Evolutionary conservation across 2,113 vertebrate species (phyloP).

Genomic region (Blennius ocellaris): DNA sequence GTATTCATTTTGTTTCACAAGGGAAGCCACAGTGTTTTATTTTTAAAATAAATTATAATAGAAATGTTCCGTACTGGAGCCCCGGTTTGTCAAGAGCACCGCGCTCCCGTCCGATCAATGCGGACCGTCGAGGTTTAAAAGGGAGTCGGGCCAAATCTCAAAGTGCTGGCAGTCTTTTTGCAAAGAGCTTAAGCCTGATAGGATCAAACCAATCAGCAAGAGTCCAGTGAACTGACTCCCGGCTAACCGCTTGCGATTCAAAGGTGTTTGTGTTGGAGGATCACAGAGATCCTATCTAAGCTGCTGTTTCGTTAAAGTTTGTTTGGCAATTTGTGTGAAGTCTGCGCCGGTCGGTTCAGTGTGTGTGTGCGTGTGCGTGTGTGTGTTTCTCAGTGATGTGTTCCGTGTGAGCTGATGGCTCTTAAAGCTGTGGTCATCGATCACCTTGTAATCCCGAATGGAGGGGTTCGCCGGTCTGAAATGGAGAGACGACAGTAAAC

Average conservation of each 20-base stretch:
- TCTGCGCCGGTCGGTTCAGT: background rate
- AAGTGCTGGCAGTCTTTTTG: slow-evolving; percentile 34
- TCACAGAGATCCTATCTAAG: slow-evolving; percentile 28
- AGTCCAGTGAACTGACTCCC: slow-evolving; percentile 16
- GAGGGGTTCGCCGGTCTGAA: too few relatives aligned
- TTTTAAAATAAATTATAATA: too few relatives aligned
- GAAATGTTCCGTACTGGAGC: background rate
- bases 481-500: too few relatives aligned
- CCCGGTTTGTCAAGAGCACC: slow-evolving; percentile 22
- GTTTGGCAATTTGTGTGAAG: slow-evolving; percentile 1
- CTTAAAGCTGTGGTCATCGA: too few relatives aligned
- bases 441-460: too few relatives aligned
- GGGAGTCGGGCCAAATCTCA: slow-evolving; percentile 22
- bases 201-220: slow-evolving; percentile 46
- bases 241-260: background rate
- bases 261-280: slow-evolving; percentile 21
- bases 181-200: slow-evolving; percentile 47
- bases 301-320: slow-evolving; percentile 12
- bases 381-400: background rate
- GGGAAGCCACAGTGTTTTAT: slow-evolving; percentile 33
- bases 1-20: slow-evolving; percentile 52
- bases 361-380: too few relatives aligned
- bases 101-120: background rate
- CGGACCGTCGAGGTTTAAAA: slow-evolving; percentile 32
- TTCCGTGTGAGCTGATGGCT: too few relatives aligned